Conservation (phyloP, 2,888 invertebrate genomes). For the Nemoura dubitans region DNA sequence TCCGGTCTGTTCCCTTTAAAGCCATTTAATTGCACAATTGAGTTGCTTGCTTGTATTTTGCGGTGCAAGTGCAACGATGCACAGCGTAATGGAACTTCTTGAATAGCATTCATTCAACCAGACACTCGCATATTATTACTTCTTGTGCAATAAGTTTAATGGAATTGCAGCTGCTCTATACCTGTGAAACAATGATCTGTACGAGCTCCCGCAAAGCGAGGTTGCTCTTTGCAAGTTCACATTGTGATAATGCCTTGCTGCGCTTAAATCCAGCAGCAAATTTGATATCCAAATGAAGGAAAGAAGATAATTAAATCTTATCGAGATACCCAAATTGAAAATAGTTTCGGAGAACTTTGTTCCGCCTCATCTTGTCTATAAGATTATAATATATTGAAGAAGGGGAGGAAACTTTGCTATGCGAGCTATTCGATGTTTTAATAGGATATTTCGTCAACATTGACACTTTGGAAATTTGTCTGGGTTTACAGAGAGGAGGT, state of each 20-base stretch:
- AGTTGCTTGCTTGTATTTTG: neutral
- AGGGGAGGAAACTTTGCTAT: neutral
- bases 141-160: constrained; percentile 7
- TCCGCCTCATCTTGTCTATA: constrained; percentile 39
- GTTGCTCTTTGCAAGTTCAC: neutral
- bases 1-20: neutral
- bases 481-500: neutral
- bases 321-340: constrained; percentile 48
- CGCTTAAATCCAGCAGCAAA: neutral
- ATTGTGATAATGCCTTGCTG: neutral
- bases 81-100: neutral
- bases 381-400: constrained; percentile 12
- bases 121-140: constrained; percentile 7
- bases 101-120: neutral
- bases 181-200: neutral
- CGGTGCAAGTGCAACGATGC: neutral
- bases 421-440: neutral
- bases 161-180: neutral
- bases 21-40: neutral
- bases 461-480: constrained; percentile 1
- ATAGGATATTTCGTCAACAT: neutral
- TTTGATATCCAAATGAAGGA: neutral
- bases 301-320: constrained; percentile 48
- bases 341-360: constrained; percentile 47
- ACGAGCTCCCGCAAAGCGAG: neutral